phyloP scores from a whole-genome alignment of 2,113 vertebrate species.

The Sceloporus tristichus region DNA sequence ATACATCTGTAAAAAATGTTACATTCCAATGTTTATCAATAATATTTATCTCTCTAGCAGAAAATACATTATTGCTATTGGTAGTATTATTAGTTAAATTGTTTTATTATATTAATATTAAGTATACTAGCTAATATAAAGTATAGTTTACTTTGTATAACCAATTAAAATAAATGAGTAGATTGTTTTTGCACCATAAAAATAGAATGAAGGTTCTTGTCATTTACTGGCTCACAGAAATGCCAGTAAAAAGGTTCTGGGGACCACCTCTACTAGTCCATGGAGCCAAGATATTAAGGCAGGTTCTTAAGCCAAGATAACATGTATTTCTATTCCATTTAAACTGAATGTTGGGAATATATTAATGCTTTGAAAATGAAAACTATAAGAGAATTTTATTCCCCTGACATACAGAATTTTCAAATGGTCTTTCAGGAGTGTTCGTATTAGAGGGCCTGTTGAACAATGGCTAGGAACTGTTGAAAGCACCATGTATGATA shows the following conservation, averaged over 20 bases:
- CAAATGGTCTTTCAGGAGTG: conserved; percentile 65
- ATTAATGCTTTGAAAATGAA: not conserved
- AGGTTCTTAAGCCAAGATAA: no score
- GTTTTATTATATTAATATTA: not conserved
- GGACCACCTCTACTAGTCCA: no score
- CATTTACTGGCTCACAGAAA: no score
- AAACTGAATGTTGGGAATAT: not conserved
- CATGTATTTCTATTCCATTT: no score
- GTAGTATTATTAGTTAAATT: no score
- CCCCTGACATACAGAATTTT: not conserved
- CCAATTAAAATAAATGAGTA: not conserved
- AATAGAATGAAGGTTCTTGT: not conserved
- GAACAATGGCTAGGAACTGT: conserved; percentile 79
- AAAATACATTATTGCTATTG: no score
- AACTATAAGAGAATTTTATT: not conserved
- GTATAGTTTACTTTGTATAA: not conserved
- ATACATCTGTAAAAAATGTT: no score
- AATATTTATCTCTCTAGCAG: no score
- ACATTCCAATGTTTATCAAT: no score
- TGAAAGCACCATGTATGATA: conserved; percentile 76
- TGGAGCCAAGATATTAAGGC: no score
- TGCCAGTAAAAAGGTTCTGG: no score
- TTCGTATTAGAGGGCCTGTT: conserved; percentile 71
- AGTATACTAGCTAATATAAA: not conserved
- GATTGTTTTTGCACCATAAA: not conserved